phyloP scores from a whole-genome alignment of 2,797 vertebrate species.

The Lacerta agilis region DNA sequence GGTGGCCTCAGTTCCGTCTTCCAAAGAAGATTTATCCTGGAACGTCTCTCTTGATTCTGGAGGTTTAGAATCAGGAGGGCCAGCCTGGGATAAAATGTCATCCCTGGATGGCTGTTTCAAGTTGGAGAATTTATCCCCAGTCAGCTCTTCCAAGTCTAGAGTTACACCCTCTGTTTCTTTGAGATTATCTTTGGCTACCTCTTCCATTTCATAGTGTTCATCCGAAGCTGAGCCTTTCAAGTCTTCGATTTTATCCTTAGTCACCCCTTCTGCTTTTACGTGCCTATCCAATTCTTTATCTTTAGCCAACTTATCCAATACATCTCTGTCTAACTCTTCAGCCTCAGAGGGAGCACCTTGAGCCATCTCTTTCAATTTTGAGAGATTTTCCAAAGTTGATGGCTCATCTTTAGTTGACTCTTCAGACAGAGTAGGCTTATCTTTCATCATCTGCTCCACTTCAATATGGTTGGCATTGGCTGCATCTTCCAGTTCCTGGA shows the following conservation, averaged over 20 bases:
- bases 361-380: background rate
- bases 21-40: background rate
- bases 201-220: background rate
- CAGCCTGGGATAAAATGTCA: background rate
- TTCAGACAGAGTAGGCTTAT: conserved; percentile 25
- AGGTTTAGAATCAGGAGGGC: background rate
- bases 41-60: accelerated
- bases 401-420: conserved; percentile 9
- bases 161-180: background rate
- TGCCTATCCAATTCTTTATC: conserved; percentile 1
- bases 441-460: background rate
- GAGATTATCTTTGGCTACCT: background rate
- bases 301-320: background rate
- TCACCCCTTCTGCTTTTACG: conserved; percentile 14
- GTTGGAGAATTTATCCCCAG: background rate
- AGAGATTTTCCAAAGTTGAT: background rate
- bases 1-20: conserved; percentile 1
- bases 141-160: background rate
- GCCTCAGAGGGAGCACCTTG: background rate
- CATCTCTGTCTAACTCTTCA: conserved; percentile 18
- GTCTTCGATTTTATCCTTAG: conserved; percentile 27
- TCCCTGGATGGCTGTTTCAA: conserved; percentile 5
- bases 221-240: background rate
- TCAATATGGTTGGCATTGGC: background rate
- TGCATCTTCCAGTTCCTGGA: background rate